Base-by-base conservation (phyloP, 2,888 invertebrate genomes). In the Drosophila demipolita region DNA sequence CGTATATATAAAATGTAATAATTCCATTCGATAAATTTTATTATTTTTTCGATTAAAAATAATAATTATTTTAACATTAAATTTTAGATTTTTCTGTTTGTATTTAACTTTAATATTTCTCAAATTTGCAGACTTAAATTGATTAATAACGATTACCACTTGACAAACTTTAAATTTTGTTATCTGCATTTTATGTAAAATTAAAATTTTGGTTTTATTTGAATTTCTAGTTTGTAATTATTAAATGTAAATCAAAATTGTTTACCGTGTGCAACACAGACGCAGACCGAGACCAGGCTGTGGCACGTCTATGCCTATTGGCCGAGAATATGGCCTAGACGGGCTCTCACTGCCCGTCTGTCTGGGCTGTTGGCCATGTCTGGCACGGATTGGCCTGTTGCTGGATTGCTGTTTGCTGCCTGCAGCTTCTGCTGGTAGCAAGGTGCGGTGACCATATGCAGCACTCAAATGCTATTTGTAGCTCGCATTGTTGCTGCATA, bases 361-460 rank as follows among this genome's bases (percentile, higher is more conserved):
- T 73, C 81, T 78, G 75, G 73, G 32, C 68, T 48, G 50, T 73
- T 89, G 88, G 85, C 84, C 90, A 90, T 85, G 90, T 85, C 90
- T 88, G 89, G 89, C 68, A 49, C 80, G 88, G 88, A 82, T 87
- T 90, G 86, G 63, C 52, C 53, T 54, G 64, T 26, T 61, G 62
- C 63, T 53, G 42, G 33, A 17, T 42, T 52, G 33, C 15, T 36
- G 42, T 50, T 69, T 64, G 26, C 42, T 61, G 52, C 32, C 58
- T 73, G 66, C 80, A 55, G 63, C 60, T 67, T 54, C 82, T 82
- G 78, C 79, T 80, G 77, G 90, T 86, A 83, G 85, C 89, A 85
- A 90, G 85, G 85, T 85, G 85, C 85, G 85, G 85, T 85, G 85
- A 83, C 85, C 85, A 85, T 90, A 85, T 85, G 89, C 81, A 86